Evolutionary conservation across 2,888 invertebrate species (phyloP), one percentile per base, ranked within the genome.

Genomic region (Drosophila parthenogenetica): DNA sequence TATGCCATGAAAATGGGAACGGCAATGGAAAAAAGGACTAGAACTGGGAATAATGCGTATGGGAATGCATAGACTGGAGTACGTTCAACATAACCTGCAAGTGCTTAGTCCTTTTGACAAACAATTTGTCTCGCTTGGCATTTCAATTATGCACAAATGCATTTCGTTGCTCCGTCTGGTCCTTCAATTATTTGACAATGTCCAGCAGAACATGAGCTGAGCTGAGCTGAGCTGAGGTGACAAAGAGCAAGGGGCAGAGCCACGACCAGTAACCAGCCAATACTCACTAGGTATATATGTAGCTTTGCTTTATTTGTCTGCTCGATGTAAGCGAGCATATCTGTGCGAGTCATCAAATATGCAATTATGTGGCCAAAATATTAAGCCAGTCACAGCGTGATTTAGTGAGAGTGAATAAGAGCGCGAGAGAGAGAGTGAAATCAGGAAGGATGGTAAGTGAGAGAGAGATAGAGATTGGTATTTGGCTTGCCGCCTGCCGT

Each of bases 321-420:
- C 57, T 17, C 17, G 16, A 48, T n/a, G 48, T 40, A 42, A 29
- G 10, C 29, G 10, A 22, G 29, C 16, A 45, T 68, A 46, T 68
- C 50, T 62, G 25, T 65, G 63, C 63, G 45, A 54, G 50, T 49
- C 70, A 77, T 77, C 66, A 70, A 76, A 59, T 69, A 77, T 73
- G 77, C 77, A 77, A 77, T 77, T 73, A 77, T 73, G 73, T 77
- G 67, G 60, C 54, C 37, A 51, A 61, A 65, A 57, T 64, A 63
- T 60, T 54, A 57, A 55, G 58, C 22, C 37, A 42, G 39, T 16
- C 19, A 16, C 35, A 43, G 5, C 19, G 16, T 16, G 40, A 17
- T 40, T 19, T 19, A 22, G 13, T n/a, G 14, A 19, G 11, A 42
- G 51, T 1, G 22, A 25, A 2, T n/a, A 17, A 8, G 35, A 45